A percentile compares a stretch with the other conserved stretches of the same genome.
phyloP scores from a whole-genome alignment of 1,140 invertebrate genomes.

The Nasonia vitripennis region DNA sequence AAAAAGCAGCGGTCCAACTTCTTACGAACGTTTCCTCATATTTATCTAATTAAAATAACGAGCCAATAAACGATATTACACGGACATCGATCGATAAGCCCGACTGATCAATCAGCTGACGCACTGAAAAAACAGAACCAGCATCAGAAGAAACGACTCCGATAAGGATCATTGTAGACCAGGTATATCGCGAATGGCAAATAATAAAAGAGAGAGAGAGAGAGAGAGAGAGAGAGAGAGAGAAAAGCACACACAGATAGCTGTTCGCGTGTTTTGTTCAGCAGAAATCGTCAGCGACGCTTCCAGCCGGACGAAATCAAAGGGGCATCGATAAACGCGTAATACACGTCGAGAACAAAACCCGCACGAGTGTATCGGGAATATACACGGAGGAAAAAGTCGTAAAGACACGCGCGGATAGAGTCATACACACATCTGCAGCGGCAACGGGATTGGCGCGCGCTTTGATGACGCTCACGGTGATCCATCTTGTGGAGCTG shows the following conservation, averaged over 20 bases:
- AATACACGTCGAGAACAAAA: too few relatives aligned
- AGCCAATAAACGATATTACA: too few relatives aligned
- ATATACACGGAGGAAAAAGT: background rate
- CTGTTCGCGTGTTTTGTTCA: background rate
- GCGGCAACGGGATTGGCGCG: conserved; percentile 48
- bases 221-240: too few relatives aligned
- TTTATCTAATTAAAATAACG: too few relatives aligned
- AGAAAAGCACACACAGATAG: too few relatives aligned
- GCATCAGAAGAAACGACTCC: background rate
- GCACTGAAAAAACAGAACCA: background rate
- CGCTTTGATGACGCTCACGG: conserved; percentile 61
- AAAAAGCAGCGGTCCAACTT: too few relatives aligned
- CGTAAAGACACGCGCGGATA: background rate
- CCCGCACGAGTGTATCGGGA: background rate
- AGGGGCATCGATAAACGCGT: too few relatives aligned
- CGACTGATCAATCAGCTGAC: background rate
- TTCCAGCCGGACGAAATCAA: background rate
- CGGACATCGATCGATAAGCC: background rate
- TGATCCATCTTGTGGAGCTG: conserved; percentile 66
- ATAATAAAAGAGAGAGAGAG: too few relatives aligned
- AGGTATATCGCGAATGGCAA: background rate
- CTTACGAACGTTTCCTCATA: too few relatives aligned
- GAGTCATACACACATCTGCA: background rate
- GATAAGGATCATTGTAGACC: background rate
- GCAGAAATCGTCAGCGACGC: background rate